These are phyloP conservation scores for Tinamus major DNA, from an alignment of 2,797 vertebrate species.

Conservation along the genomic window DNA sequence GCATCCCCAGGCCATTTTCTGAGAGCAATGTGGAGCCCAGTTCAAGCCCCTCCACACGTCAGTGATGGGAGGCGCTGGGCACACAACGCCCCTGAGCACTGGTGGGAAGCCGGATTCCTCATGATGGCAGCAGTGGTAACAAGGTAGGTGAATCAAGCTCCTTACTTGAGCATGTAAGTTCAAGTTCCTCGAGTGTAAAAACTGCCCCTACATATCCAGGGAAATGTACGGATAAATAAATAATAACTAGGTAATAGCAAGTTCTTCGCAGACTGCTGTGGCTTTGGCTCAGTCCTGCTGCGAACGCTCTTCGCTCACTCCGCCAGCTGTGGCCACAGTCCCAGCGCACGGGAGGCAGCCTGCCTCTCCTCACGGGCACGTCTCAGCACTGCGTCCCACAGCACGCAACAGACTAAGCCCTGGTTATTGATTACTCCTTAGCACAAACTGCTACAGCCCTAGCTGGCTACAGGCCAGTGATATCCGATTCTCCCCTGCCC, in stretches of 20 bases:
- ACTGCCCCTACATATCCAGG: not conserved
- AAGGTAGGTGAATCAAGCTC: not conserved
- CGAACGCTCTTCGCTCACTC: not conserved
- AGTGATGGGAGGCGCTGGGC: not conserved
- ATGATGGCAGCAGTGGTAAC: not conserved
- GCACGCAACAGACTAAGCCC: not conserved
- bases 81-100: not conserved
- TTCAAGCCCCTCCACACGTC: not conserved
- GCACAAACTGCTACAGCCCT: slow-evolving; percentile 4
- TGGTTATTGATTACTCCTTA: slow-evolving; percentile 43
- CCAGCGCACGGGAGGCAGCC: not conserved
- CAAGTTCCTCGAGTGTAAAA: not conserved
- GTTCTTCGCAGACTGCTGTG: not conserved
- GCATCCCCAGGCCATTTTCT: not conserved
- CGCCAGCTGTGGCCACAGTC: not conserved
- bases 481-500: not conserved
- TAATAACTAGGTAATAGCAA: not conserved
- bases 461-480: not conserved
- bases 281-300: not conserved
- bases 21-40: not conserved
- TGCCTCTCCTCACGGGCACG: not conserved
- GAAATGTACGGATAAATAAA: not conserved
- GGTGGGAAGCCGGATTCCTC: not conserved
- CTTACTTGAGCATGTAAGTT: not conserved
- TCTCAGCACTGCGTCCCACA: not conserved